phyloP scores from a whole-genome alignment of 23 tunicate genomes.

The Trididemnum nubilum region DNA sequence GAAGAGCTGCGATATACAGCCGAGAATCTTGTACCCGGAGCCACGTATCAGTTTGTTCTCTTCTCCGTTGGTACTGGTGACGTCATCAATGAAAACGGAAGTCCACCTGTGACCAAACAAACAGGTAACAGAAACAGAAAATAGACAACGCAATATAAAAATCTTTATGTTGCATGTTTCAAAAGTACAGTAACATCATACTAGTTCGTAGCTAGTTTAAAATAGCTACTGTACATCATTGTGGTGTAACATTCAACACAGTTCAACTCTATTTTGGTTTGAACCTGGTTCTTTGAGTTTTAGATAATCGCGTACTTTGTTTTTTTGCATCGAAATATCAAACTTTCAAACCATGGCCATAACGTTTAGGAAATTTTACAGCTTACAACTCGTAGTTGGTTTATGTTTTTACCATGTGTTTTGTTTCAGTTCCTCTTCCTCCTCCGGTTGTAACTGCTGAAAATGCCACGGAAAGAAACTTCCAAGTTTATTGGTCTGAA shows the following conservation, averaged over 20 bases:
- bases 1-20: neutral
- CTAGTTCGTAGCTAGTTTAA: too few species aligned
- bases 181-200: too few species aligned
- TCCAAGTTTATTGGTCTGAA: neutral
- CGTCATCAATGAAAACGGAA: slow-evolving; percentile 19
- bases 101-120: slow-evolving; percentile 44
- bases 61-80: slow-evolving; percentile 35
- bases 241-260: too few species aligned
- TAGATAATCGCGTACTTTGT: too few species aligned
- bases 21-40: slow-evolving; percentile 41
- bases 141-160: too few species aligned
- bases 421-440: slow-evolving; percentile 11
- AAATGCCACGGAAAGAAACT: neutral
- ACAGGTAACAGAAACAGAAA: too few species aligned
- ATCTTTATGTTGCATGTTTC: too few species aligned
- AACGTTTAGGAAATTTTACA: neutral
- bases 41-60: slow-evolving; percentile 22
- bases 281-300: too few species aligned
- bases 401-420: neutral
- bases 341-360: neutral
- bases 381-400: neutral
- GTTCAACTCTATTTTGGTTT: too few species aligned
- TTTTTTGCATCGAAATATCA: too few species aligned
- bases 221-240: too few species aligned
- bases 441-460: neutral